Percentiles rank a stretch among this genome's conserved stretches.
Evolutionary conservation across 2,888 invertebrate genomes (phyloP).

Genomic region (Drosophila stalkeri): DNA sequence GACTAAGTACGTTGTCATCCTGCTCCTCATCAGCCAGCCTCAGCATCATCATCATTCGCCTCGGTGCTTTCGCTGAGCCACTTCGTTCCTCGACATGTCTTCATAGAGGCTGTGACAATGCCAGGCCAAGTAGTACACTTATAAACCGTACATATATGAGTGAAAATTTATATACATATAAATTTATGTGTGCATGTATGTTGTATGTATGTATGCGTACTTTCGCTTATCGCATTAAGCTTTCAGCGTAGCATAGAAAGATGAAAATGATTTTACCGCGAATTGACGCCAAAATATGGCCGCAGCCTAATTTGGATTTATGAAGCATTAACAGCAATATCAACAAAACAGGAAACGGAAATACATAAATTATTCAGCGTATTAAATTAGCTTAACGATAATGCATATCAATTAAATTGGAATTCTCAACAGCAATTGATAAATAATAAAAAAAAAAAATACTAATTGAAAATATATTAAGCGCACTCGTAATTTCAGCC

Average conservation of each 20-base stretch:
- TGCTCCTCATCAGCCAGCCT: constrained; percentile 40
- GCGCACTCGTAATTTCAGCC: not conserved
- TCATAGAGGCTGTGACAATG: constrained; percentile 30
- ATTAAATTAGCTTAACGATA: constrained; percentile 44
- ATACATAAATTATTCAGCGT: constrained; percentile 35
- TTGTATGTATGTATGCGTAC: constrained; percentile 6
- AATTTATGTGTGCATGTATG: not conserved
- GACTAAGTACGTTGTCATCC: constrained; percentile 74
- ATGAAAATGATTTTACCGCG: constrained; percentile 29
- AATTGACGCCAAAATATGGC: constrained; percentile 30
- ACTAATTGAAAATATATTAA: not conserved
- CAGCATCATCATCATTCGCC: constrained; percentile 31
- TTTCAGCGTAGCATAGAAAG: constrained; percentile 18
- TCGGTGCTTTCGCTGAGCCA: constrained; percentile 15
- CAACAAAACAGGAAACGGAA: constrained; percentile 15
- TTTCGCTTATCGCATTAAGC: constrained; percentile 45
- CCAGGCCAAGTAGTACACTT: constrained; percentile 41
- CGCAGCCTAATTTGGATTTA: constrained; percentile 35
- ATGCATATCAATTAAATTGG: constrained; percentile 33
- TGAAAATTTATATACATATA: not conserved
- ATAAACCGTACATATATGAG: constrained; percentile 26
- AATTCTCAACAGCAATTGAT: constrained; percentile 7
- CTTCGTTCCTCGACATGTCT: constrained; percentile 19
- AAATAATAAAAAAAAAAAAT: not conserved
- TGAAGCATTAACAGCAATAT: constrained; percentile 44